Evolutionary conservation across 2,113 vertebrate genomes (phyloP).

Genomic region (Aegithalos caudatus): DNA sequence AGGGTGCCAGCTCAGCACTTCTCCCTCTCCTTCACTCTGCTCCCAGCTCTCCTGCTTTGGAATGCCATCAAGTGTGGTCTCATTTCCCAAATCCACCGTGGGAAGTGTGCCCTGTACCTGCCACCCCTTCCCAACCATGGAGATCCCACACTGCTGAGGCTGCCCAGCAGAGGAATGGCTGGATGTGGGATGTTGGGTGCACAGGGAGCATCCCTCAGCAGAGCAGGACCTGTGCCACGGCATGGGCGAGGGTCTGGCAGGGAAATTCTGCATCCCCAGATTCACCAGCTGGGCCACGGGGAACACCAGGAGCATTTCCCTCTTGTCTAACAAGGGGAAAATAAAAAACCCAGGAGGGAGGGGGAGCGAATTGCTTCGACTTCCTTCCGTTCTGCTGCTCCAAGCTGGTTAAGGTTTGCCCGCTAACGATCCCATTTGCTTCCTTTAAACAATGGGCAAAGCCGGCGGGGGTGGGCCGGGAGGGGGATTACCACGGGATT

Average conservation of each 20-base stretch:
- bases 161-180: background rate
- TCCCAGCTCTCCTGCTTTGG: background rate
- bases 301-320: background rate
- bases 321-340: accelerated
- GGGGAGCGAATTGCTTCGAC: background rate
- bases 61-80: accelerated
- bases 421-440: constrained; percentile 43
- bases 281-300: accelerated
- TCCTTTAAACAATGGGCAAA: constrained; percentile 53
- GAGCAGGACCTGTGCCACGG: accelerated
- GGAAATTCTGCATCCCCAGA: background rate
- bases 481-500: constrained; percentile 33
- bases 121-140: background rate
- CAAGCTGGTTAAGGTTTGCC: constrained; percentile 52
- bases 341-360: background rate
- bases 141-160: accelerated
- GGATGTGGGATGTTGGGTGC: background rate
- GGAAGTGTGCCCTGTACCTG: background rate
- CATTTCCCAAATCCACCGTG: background rate
- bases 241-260: background rate
- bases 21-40: background rate
- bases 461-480: constrained; percentile 11
- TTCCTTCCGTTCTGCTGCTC: constrained; percentile 25
- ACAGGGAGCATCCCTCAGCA: background rate
- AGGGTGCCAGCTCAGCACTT: background rate